A percentile compares a stretch with the other conserved stretches of the same genome.
phyloP scores from a whole-genome alignment of 2,113 vertebrate species.

The Castor canadensis region DNA sequence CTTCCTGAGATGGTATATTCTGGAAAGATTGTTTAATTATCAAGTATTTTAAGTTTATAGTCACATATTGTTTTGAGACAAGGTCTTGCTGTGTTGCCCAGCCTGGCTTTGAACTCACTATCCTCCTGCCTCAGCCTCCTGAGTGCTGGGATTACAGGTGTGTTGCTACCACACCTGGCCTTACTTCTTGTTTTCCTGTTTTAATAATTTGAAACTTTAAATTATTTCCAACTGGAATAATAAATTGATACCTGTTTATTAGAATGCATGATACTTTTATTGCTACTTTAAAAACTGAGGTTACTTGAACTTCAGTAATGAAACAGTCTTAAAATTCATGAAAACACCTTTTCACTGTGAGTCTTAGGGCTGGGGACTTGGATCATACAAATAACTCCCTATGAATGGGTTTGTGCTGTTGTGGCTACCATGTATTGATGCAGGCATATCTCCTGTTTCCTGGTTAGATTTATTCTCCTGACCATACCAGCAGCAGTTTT shows the following conservation, averaged over 20 bases:
- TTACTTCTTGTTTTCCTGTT: background rate
- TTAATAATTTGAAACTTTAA: slow-evolving; percentile 42
- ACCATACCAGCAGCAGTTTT: slow-evolving; percentile 99
- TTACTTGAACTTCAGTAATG: slow-evolving; percentile 65
- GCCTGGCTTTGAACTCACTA: no score
- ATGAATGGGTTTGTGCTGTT: slow-evolving; percentile 68
- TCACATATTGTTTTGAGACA: background rate
- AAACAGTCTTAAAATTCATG: slow-evolving; percentile 80
- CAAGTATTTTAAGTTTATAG: background rate
- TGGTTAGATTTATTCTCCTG: slow-evolving; percentile 98
- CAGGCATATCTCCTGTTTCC: slow-evolving; percentile 60
- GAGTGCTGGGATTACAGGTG: background rate
- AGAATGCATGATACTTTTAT: slow-evolving; percentile 44
- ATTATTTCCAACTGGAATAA: background rate
- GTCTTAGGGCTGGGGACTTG: slow-evolving; percentile 72
- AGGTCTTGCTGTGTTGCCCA: background rate
- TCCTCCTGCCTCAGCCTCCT: background rate
- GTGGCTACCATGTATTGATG: slow-evolving; percentile 61
- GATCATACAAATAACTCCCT: slow-evolving; percentile 75
- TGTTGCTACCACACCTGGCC: background rate
- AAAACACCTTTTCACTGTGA: slow-evolving; percentile 76
- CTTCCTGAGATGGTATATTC: slow-evolving; percentile 23
- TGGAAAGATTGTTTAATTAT: slow-evolving; percentile 1
- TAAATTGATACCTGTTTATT: slow-evolving; percentile 44
- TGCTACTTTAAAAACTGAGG: slow-evolving; percentile 35